A percentile compares a stretch with the other conserved stretches of the same genome.
Conservation (phyloP, 2,113 vertebrate species). For the Odontesthes bonariensis region DNA sequence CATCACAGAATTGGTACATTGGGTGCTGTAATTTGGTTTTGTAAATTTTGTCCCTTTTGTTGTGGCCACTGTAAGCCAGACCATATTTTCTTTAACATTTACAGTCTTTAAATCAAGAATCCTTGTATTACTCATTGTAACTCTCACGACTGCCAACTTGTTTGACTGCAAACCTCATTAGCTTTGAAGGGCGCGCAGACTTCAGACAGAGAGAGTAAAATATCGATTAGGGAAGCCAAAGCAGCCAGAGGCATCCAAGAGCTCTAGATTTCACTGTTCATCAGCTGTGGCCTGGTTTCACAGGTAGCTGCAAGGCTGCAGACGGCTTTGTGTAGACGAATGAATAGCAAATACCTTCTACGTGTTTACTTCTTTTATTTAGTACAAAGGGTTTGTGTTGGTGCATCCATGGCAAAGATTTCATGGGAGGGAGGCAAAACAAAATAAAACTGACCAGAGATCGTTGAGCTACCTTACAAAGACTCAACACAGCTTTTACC, state of each 20-base stretch:
- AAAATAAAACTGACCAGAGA: slow-evolving; percentile 34
- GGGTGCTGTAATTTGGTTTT: too few relatives aligned
- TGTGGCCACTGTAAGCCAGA: too few relatives aligned
- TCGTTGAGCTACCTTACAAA: slow-evolving; percentile 15
- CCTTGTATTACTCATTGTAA: slow-evolving; percentile 8
- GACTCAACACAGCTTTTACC: slow-evolving; percentile 14
- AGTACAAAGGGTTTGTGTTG: slow-evolving; percentile 6
- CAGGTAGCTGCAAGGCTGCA: slow-evolving; percentile 28
- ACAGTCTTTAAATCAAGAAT: neutral
- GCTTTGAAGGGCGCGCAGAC: slow-evolving; percentile 39
- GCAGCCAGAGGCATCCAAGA: slow-evolving; percentile 20
- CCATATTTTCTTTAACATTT: slow-evolving; percentile 8
- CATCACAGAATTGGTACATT: too few relatives aligned
- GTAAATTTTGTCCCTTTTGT: too few relatives aligned
- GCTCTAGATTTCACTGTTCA: slow-evolving; percentile 39
- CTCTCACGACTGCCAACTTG: slow-evolving; percentile 29
- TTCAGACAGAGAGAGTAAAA: slow-evolving; percentile 31
- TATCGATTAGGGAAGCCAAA: slow-evolving; percentile 50
- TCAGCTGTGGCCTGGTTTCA: slow-evolving; percentile 17
- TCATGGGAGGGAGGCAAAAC: slow-evolving; percentile 22
- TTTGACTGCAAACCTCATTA: slow-evolving; percentile 43
- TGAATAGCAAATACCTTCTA: slow-evolving; percentile 36
- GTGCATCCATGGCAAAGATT: neutral
- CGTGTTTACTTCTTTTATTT: slow-evolving; percentile 18
- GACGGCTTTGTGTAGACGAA: slow-evolving; percentile 35